A percentile compares a stretch with the other conserved stretches of the same genome.
These are phyloP conservation scores for Allacma fusca DNA, from an alignment of 2,888 invertebrate genomes.

Conservation along the genomic window DNA sequence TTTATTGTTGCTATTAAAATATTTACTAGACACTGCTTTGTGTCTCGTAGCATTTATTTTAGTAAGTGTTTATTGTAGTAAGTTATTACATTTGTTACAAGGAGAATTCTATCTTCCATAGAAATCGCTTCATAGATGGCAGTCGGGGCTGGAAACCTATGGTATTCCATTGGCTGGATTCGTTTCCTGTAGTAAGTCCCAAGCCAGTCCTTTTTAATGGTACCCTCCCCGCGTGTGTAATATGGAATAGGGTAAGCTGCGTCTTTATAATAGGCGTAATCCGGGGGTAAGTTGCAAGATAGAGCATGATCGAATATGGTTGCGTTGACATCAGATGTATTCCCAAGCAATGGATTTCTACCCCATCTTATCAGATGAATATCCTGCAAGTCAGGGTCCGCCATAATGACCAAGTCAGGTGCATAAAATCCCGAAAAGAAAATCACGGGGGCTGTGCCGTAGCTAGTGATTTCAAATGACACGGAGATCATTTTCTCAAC, in stretches of 20 bases:
- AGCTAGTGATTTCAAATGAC: slow-evolving; percentile 22
- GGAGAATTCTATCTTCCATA: slow-evolving; percentile 51
- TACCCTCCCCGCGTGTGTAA: slow-evolving; percentile 23
- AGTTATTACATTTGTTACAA: slow-evolving; percentile 47
- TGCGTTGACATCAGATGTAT: slow-evolving; percentile 13
- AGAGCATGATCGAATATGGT: slow-evolving; percentile 41
- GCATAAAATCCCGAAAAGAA: slow-evolving; percentile 55
- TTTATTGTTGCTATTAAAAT: too few relatives aligned
- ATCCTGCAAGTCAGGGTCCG: slow-evolving; percentile 52
- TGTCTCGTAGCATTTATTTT: too few relatives aligned
- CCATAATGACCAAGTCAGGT: slow-evolving; percentile 50
- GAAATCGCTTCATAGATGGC: slow-evolving; percentile 52
- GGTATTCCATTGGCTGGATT: slow-evolving; percentile 39
- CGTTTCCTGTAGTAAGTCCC: slow-evolving; percentile 43
- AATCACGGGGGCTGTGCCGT: slow-evolving; percentile 43
- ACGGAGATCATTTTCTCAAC: too few relatives aligned
- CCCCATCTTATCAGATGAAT: slow-evolving; percentile 46
- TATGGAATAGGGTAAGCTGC: slow-evolving; percentile 33
- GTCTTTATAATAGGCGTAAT: slow-evolving; percentile 31
- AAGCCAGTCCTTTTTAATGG: background rate
- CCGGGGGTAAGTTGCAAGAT: slow-evolving; percentile 26
- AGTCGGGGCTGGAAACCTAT: slow-evolving; percentile 19
- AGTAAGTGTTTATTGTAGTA: background rate
- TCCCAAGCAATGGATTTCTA: background rate
- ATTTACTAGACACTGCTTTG: too few relatives aligned